These are phyloP conservation scores for Terebella lapidaria DNA, from an alignment of 2,888 invertebrate species.

Conservation along the genomic window DNA sequence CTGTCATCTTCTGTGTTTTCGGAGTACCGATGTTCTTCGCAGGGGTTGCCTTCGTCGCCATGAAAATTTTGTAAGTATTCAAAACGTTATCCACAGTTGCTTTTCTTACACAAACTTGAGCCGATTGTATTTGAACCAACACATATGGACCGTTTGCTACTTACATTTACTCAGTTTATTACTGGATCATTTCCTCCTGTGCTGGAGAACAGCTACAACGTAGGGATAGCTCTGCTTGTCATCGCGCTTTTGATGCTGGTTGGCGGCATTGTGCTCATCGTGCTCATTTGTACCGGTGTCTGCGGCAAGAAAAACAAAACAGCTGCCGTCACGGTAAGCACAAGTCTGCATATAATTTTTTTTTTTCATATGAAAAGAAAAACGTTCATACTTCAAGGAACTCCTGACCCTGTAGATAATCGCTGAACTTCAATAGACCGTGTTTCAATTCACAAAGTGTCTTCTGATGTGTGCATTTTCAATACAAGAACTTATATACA, in stretches of 20 bases:
- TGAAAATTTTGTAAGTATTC: neutral
- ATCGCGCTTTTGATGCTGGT: neutral
- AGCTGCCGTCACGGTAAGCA: no score
- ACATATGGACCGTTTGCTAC: neutral
- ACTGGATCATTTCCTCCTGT: no score
- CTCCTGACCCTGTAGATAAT: no score
- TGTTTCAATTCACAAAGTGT: no score
- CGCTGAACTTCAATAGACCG: no score
- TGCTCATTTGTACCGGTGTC: constrained; percentile 1
- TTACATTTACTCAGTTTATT: no score
- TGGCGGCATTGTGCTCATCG: constrained; percentile 2
- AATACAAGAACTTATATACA: no score
- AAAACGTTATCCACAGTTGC: no score
- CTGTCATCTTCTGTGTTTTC: constrained; percentile 1
- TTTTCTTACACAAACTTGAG: neutral
- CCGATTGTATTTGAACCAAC: neutral
- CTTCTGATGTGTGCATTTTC: no score
- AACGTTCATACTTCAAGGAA: no score
- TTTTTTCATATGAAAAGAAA: no score
- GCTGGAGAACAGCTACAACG: neutral
- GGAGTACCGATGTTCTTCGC: constrained; percentile 6
- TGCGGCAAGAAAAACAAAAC: neutral
- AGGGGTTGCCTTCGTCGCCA: neutral
- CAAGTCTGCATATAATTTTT: no score
- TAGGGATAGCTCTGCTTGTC: neutral